Evolutionary conservation across 1,140 invertebrate genomes (phyloP), one percentile per base, ranked within the genome.

Genomic region (Lutraria rhynchaena): DNA sequence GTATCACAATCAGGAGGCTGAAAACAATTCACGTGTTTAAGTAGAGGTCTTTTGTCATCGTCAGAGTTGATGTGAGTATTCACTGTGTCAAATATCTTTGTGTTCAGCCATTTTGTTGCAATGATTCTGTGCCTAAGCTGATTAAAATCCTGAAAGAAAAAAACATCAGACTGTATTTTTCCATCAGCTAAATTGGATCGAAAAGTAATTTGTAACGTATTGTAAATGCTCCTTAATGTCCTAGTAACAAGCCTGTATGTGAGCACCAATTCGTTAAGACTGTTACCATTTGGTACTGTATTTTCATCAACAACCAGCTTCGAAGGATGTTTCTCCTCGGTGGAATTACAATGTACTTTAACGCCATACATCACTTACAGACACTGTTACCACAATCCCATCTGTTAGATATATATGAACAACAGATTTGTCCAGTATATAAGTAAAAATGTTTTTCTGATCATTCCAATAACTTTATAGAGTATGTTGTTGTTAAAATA

Each of bases 31-130:
- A 99, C 98, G 91, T 99, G 98, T 92, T 99, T 98, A 15, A 99
- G 97, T 33, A 97, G 97, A 67, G 96, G 95, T 82, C 85, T 96
- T 46, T 91, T 90, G 77, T 95, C 95, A 86, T 97, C 96, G 81
- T 95, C 92, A 35, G 95, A 95, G 89, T 97, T 97, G 44, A 99
- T 93, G 93, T 98, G 99, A 92, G 99, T 99, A 92, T 98, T 98
- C 35, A 99, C 94, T 53, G 98, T 96, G 24, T 98, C 97, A 93
- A 99, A 99, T 80, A 99, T 99, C 93, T 99, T 98, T 60, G 97
- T 99, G 93, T 99, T 99, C 53, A 99, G 93, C 77, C 99, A 98
- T 94, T 99, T 98, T 93, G 99, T 99, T 74, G 98, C 95, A 67
- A 98, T 94, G 87, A 99, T 99, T 83, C 99, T 94, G 93, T 99